Evolutionary conservation across 2,797 vertebrate species (phyloP), one percentile per base, ranked within the genome.

Genomic region (Crossoptilon crossoptilon): DNA sequence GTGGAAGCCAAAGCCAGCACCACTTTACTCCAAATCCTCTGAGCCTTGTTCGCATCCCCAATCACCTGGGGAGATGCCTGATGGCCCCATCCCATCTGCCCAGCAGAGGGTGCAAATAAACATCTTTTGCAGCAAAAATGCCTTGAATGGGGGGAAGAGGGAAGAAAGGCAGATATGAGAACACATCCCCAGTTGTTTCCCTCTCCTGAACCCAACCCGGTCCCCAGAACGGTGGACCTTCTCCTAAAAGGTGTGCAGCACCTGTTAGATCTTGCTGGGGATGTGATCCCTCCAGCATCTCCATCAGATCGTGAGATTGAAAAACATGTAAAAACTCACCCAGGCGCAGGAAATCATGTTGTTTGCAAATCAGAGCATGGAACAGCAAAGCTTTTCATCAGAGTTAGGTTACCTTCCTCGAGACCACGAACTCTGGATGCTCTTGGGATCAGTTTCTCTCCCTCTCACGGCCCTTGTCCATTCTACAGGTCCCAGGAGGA

Each of bases 281-380:
- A n/a, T 44, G 0, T 0, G 15, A 5, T 46, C 55, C 74, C 66
- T 33, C 5, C 84, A 27, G 2, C 0, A 0, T 39, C 41, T 48
- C 39, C 55, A 31, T 46, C 23, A 5, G 68, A 14, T 24, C 3
- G 2, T 2, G 21, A 9, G 18, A 11, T 29, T 3, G 8, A 9
- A 31, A 77, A 37, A 43, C 1, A 0, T 26, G 62, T 11, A 14
- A 31, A 63, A 71, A n/a, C 48, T 70, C 85, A 24, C 43, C 72
- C 53, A 0, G 9, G 3, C 17, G 8, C 11, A 3, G n/a, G 14
- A 17, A 58, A 83, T 23, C 1, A 0, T 3, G 68, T 13, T 10
- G 24, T 58, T 33, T 9, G 49, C 62, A 7, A 29, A 55, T 6
- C 0, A 53, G 19, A 0, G 2, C 63, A 1, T 0, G 10, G 51